These are phyloP conservation scores for Merluccius polli DNA, from an alignment of 2,797 vertebrate genomes.

Conservation along the genomic window DNA sequence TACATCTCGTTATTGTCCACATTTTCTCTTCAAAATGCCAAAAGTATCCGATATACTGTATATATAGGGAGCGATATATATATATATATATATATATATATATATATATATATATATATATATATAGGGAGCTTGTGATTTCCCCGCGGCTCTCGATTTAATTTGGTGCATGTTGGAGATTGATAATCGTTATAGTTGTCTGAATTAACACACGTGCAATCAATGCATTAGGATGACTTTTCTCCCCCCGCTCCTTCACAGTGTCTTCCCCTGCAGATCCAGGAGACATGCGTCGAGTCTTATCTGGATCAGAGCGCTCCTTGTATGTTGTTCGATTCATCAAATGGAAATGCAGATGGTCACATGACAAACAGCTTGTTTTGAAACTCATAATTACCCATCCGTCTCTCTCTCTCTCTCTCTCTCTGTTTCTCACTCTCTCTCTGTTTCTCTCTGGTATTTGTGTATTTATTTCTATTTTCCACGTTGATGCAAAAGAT, in stretches of 20 bases:
- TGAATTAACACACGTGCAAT: background rate
- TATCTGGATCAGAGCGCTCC: background rate
- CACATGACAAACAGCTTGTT: background rate
- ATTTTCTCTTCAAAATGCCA: background rate
- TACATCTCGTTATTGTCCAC: too few species aligned
- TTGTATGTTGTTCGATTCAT: background rate
- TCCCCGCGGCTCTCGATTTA: background rate
- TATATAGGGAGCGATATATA: background rate
- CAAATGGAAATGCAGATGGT: constrained; percentile 3
- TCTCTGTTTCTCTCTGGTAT: background rate
- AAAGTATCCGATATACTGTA: background rate
- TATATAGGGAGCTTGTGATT: background rate
- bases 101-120: background rate
- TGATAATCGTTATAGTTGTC: background rate
- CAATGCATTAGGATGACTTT: background rate
- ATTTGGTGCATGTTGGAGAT: background rate
- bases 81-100: background rate
- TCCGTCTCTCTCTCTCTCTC: background rate
- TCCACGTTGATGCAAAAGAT: too few species aligned
- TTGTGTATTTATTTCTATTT: too few species aligned
- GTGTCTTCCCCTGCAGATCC: background rate
- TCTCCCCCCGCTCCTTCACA: background rate
- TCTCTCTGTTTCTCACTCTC: background rate
- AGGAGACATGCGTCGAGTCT: background rate
- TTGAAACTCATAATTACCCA: background rate